Evolutionary conservation across 2,888 invertebrate species (phyloP).

Genomic region (Ennomos fuscantarius): DNA sequence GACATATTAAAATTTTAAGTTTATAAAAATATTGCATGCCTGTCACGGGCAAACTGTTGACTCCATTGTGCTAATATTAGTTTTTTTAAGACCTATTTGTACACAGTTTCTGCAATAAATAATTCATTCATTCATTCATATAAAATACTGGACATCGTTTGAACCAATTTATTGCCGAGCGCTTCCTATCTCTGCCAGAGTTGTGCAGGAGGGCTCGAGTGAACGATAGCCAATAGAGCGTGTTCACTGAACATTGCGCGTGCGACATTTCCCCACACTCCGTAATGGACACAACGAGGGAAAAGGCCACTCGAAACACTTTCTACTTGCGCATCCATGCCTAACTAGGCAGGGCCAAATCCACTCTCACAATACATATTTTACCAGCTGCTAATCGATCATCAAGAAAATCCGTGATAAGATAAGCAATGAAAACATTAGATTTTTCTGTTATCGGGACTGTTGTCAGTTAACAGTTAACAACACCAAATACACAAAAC

Average conservation of each 20-base stretch:
- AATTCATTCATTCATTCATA: too few species aligned
- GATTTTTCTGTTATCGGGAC: not conserved
- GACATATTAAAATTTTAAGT: too few species aligned
- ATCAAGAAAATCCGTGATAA: too few species aligned
- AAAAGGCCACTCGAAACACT: slow-evolving; percentile 17
- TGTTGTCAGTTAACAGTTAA: slow-evolving; percentile 1
- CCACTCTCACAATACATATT: slow-evolving; percentile 7
- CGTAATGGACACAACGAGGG: slow-evolving; percentile 24
- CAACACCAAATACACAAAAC: too few species aligned
- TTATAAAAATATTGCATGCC: too few species aligned
- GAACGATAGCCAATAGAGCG: not conserved
- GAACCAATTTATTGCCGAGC: slow-evolving; percentile 12
- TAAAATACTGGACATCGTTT: not conserved
- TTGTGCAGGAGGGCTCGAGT: slow-evolving; percentile 1
- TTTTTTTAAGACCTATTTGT: too few species aligned
- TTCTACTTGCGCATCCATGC: slow-evolving; percentile 23
- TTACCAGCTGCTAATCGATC: not conserved
- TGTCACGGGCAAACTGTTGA: too few species aligned
- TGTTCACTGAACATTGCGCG: slow-evolving; percentile 14
- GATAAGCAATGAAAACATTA: slow-evolving; percentile 7
- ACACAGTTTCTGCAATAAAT: too few species aligned
- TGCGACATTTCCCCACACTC: slow-evolving; percentile 21
- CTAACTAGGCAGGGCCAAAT: slow-evolving; percentile 12
- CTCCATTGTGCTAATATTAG: too few species aligned
- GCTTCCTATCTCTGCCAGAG: not conserved